phyloP scores from a whole-genome alignment of 1,140 invertebrate species.

The Mycetomoellerius zeteki region DNA sequence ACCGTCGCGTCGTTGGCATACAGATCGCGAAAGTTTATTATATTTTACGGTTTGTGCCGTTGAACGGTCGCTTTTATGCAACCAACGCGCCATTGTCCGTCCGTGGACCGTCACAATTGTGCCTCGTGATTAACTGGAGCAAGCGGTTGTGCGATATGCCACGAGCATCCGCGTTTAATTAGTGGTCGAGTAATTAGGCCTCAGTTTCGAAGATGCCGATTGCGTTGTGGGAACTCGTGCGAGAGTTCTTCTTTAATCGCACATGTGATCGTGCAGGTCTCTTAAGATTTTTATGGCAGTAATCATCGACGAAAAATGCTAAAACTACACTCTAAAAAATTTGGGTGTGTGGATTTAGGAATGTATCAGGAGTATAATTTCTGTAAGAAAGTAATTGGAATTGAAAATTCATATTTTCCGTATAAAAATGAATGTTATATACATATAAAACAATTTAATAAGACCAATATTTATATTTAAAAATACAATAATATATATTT shows the following conservation, averaged over 20 bases:
- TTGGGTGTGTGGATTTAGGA: too few relatives aligned
- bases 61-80: conserved; percentile 51
- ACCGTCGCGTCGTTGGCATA: neutral
- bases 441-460: too few relatives aligned
- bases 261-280: neutral
- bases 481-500: too few relatives aligned
- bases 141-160: conserved; percentile 35
- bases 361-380: too few relatives aligned
- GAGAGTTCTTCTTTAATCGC: conserved; percentile 27
- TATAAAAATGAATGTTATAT: too few relatives aligned
- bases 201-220: conserved; percentile 40
- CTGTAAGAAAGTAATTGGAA: too few relatives aligned
- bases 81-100: conserved; percentile 37
- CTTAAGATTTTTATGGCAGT: neutral
- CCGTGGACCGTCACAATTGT: conserved; percentile 12
- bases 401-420: too few relatives aligned
- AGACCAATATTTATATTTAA: too few relatives aligned
- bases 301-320: neutral
- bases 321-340: too few relatives aligned
- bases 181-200: conserved; percentile 39
- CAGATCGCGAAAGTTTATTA: conserved; percentile 66
- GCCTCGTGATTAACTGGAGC: conserved; percentile 38
- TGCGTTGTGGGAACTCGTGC: conserved; percentile 34
- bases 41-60: conserved; percentile 21
- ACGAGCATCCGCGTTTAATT: conserved; percentile 49